Base-by-base conservation (phyloP, 1,140 invertebrate species). In the Druon quercuslanigerum region DNA sequence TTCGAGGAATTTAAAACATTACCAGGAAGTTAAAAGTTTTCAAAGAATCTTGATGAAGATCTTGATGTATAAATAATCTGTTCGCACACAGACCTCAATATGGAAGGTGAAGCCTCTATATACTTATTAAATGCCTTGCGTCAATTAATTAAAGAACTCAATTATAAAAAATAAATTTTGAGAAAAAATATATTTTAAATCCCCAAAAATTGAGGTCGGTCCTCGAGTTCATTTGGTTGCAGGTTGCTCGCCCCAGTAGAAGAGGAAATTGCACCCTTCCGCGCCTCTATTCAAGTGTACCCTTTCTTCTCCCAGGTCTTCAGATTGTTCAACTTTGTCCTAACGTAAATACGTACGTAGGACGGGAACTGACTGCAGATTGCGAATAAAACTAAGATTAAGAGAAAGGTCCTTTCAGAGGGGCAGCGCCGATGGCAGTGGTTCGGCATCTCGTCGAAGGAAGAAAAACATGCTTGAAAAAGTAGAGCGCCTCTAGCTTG, bases 401-500 rank as follows among this genome's bases (percentile, higher is more conserved):
- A 79, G 73, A 80, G 80, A 84, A 80, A 79, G 78, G 76, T 79
- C 60, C 16, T 33, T 19, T 19, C 33, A 66, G 40, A 60, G 19
- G 19, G 11, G 33, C 12, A 20, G 33, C 3, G 19, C 9, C 17
- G 52, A 54, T 7, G 33, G 57, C 19, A 25, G 82, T 79, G 76
- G 77, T 75, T 80, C 79, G 82, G 82, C 82, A 82, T 79, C 79
- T 82, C 82, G 79, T 84, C 80, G 78, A 82, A 82, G 80, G 78
- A 82, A 82, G 80, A 84, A 84, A 82, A 84, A 83, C 82, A 83
- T 78, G 79, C 79, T 83, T 81, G 82, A 83, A 83, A 81, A 83
- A 83, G 82, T 81, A 79, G 79, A 83, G 80, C 79, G 78, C 76
- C 80, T 81, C 72, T 75, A 81, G 79, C 71, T 79, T 33, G 25